Conservation (phyloP, 2,888 invertebrate species). For the Strigamia maritima region DNA sequence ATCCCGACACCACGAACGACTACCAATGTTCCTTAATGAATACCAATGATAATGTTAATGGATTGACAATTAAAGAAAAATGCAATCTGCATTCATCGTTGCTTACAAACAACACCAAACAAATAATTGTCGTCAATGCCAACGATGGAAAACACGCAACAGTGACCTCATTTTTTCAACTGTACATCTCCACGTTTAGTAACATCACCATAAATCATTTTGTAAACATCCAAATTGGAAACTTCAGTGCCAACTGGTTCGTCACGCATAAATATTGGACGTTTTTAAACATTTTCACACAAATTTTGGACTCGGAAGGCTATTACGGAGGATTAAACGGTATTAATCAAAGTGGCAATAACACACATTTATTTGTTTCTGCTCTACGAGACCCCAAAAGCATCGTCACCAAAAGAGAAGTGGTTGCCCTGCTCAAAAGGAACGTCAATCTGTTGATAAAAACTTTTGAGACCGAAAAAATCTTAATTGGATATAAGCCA, state of each 20-base stretch:
- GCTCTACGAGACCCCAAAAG: conserved; percentile 72
- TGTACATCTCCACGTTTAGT: conserved; percentile 75
- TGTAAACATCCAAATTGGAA: conserved; percentile 69
- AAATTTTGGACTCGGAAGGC: conserved; percentile 55
- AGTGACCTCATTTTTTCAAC: conserved; percentile 79
- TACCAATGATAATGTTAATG: conserved; percentile 49
- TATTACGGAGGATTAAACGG: neutral
- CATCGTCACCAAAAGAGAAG: neutral
- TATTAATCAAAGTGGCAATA: conserved; percentile 31
- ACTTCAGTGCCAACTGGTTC: conserved; percentile 71
- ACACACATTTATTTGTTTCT: conserved; percentile 38
- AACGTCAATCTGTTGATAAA: neutral
- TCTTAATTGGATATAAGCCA: conserved; percentile 47
- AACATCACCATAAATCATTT: conserved; percentile 80
- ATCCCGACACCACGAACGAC: conserved; percentile 83
- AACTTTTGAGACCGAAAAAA: neutral
- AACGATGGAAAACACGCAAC: conserved; percentile 85
- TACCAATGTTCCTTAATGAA: conserved; percentile 76
- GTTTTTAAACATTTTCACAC: conserved; percentile 67
- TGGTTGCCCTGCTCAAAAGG: neutral
- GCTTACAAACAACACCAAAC: conserved; percentile 55
- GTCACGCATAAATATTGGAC: conserved; percentile 72
- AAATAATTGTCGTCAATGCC: conserved; percentile 71
- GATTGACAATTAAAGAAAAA: conserved; percentile 56
- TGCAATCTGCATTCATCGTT: conserved; percentile 72